These are phyloP conservation scores for Agraylea sexmaculata DNA, from an alignment of 1,140 invertebrate genomes.

Conservation along the genomic window DNA sequence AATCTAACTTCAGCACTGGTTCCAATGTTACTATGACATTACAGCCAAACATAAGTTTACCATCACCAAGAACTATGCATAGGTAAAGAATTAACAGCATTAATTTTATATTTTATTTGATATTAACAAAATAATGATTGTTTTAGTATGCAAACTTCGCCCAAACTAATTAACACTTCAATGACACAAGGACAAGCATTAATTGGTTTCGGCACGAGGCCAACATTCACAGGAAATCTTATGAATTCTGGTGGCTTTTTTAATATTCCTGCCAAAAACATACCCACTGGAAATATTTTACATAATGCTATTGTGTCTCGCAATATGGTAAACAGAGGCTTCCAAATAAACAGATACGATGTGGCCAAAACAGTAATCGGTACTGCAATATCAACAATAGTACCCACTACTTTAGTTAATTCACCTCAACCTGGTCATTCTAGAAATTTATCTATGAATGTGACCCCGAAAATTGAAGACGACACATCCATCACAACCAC, in stretches of 20 bases:
- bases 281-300: constrained; percentile 38
- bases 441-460: constrained; percentile 1
- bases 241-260: constrained; percentile 30
- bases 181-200: constrained; percentile 37
- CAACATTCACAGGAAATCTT: constrained; percentile 27
- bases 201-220: constrained; percentile 31
- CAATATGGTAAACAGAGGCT: constrained; percentile 20
- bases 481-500: constrained; percentile 24
- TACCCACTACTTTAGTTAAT: constrained; percentile 7
- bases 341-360: constrained; percentile 13
- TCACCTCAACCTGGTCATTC: constrained; percentile 10
- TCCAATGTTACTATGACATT: no score
- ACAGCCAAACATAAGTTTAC: no score
- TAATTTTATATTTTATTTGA: no score
- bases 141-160: constrained; percentile 35
- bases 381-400: constrained; percentile 5
- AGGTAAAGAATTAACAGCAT: no score
- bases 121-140: constrained; percentile 13
- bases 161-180: constrained; percentile 34
- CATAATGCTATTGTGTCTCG: constrained; percentile 39
- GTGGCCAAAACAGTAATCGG: constrained; percentile 11
- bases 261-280: constrained; percentile 36
- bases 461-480: constrained; percentile 18
- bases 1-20: no score
- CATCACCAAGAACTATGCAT: no score